These are phyloP conservation scores for Sebastes trivittatus DNA, from an alignment of 2,797 vertebrate species.

Conservation along the genomic window DNA sequence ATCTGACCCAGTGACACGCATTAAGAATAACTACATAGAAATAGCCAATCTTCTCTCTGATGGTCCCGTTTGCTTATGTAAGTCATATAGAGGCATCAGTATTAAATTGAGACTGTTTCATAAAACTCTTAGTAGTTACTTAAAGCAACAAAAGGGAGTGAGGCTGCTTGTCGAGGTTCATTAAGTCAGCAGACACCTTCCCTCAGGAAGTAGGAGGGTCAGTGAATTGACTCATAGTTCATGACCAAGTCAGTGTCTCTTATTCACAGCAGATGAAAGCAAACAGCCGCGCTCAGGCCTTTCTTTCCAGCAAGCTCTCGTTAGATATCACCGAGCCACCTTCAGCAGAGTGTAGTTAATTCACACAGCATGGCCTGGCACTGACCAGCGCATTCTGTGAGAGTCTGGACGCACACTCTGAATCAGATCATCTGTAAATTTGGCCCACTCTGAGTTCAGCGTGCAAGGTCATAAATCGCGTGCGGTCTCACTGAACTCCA, in stretches of 20 bases:
- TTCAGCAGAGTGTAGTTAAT: slow-evolving; percentile 45
- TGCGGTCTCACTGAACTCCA: slow-evolving; percentile 51
- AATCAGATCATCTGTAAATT: slow-evolving; percentile 69
- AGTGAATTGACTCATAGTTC: slow-evolving; percentile 62
- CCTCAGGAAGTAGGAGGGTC: slow-evolving; percentile 47
- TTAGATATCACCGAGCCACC: slow-evolving; percentile 35
- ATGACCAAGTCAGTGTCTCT: slow-evolving; percentile 42
- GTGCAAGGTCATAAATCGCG: slow-evolving; percentile 70
- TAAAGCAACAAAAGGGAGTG: slow-evolving; percentile 19
- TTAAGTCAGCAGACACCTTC: slow-evolving; percentile 62
- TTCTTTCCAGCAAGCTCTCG: slow-evolving; percentile 29
- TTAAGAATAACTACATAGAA: too few relatives aligned
- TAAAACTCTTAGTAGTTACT: background rate
- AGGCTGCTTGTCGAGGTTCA: slow-evolving; percentile 58
- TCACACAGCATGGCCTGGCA: slow-evolving; percentile 46
- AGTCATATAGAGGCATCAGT: too few relatives aligned
- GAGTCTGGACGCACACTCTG: slow-evolving; percentile 25
- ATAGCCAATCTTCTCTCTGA: too few relatives aligned
- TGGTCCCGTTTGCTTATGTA: too few relatives aligned
- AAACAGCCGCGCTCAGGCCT: slow-evolving; percentile 11
- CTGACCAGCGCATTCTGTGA: slow-evolving; percentile 44
- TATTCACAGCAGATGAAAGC: slow-evolving; percentile 30
- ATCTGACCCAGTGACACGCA: too few relatives aligned
- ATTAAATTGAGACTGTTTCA: too few relatives aligned
- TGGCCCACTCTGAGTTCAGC: slow-evolving; percentile 46